Base-by-base conservation (phyloP, 2,113 vertebrate species). In the Felis chaus region DNA sequence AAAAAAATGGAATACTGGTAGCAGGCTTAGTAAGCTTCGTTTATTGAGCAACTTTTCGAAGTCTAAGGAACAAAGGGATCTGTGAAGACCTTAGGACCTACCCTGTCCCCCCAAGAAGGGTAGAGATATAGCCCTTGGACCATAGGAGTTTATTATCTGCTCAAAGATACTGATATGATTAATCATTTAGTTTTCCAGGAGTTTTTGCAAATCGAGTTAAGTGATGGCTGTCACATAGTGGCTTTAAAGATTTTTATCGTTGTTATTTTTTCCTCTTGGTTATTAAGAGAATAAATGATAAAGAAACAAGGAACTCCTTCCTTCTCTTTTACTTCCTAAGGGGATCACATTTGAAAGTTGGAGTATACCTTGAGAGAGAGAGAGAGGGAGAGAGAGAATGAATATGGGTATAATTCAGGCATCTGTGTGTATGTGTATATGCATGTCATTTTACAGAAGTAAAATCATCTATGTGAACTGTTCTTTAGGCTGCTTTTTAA, bases 61-160 rank as follows among this genome's bases (percentile, higher is more conserved):
- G 33, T 48, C 39, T 39, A 11, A 39, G 84, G 57, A 63, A 39
- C 66, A 19, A 83, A 15, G 29, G 31, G 18, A n/a, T 88, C 74
- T 66, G 57, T 6, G 36, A 57, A 74, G 48, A 45, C 5, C n/a
- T 31, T 23, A 41, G 61, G 50, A 45, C 41, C 21, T 25, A 27
- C 15, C 23, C 33, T 1, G 4, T 7, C 18, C 1, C 0, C 0
- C 9, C 19, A 1, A 23, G 53, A 74, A 66, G 23, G 23, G 10
- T 27, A 19, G 84, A 63, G 27, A 39, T 25, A 5, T 78, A 33
- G 39, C 86, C 18, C 53, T 63, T 71, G 50, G 79, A 63, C 63
- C 25, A 25, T 0, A 71, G 5, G 33, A 39, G 36, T 78, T 45
- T 83, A 27, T 85, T 57, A 41, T 36, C 80, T 57, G 7, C 48